Evolutionary conservation across 1,140 invertebrate genomes (phyloP), one percentile per base, ranked within the genome.

Genomic region (Drosophila tropicalis): DNA sequence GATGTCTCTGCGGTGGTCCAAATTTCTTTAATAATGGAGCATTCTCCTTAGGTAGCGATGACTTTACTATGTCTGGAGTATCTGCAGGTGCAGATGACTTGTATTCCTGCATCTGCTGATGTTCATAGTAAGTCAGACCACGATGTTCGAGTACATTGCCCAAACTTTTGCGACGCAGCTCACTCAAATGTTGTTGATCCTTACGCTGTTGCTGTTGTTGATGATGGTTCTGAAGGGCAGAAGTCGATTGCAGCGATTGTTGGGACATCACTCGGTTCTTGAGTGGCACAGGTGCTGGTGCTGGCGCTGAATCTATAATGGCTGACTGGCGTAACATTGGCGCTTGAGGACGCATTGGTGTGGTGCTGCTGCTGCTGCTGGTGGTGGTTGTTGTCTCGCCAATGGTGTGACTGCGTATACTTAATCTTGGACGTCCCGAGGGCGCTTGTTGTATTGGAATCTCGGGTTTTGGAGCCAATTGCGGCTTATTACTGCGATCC

Each of bases 1-100:
- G 90, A 61, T 92, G 91, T 2, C 91, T 57, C 62, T 92, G 91
- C 1, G 91, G 91, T 22, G 91, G 91, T 5, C 91, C 91, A 5
- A 92, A 92, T 51, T 92, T 92, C 70, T 92, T 92, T 0, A 92
- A 41, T 25, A 92, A 65, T 0, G 91, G 91, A 6, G 87, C 77
- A 34, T 90, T 71, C 9, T 92, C 90, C 44, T 91, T 92, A 32
- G 91, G 91, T 56, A 92, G 79, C 57, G 91, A 92, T 0, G 91
- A 92, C 58, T 92, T 92, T 0, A 92, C 91, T 25, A 92, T 92
- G 9, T 92, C 91, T 1, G 91, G 91, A 5, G 91, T 92, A 39
- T 92, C 89, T 0, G 73, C 19, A 0, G 91, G 91, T 4, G 90
- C 91, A 0, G 91, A 92, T 0, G 91, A 91, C 47, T 92, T 92